A percentile compares a stretch with the other conserved stretches of the same genome.
phyloP scores from a whole-genome alignment of 2,797 vertebrate genomes.

The Neosilurus mollespiculum region DNA sequence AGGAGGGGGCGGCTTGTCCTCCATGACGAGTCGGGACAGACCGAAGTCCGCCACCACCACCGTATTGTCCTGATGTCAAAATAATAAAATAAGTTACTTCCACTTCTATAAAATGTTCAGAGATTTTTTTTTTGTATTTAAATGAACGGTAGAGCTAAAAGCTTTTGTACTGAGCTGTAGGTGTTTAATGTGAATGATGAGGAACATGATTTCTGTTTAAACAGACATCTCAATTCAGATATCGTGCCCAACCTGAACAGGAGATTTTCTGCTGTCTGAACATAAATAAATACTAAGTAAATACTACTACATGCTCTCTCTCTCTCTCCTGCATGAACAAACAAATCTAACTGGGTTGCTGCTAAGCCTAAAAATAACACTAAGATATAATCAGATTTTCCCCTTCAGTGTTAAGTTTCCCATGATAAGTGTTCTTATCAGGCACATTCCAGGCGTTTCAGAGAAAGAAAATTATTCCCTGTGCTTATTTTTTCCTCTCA shows the following conservation, averaged over 20 bases:
- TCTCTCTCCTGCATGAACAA: neutral
- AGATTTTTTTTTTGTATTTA: neutral
- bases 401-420: neutral
- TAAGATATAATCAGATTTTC: neutral
- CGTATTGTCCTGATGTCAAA: constrained; percentile 81
- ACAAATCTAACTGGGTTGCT: neutral
- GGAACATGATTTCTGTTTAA: neutral
- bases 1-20: constrained; percentile 71
- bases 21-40: constrained; percentile 85
- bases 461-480: neutral
- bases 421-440: neutral
- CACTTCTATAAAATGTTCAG: neutral
- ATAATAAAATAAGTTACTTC: neutral
- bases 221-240: neutral
- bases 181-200: neutral
- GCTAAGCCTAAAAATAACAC: neutral
- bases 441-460: neutral
- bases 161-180: neutral
- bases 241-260: neutral
- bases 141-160: too few species aligned
- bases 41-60: constrained; percentile 97
- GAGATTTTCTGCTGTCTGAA: neutral
- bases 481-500: neutral
- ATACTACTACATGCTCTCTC: neutral
- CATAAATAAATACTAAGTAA: neutral